These are phyloP conservation scores for Chorisops tibialis DNA, from an alignment of 2,888 invertebrate genomes.

Conservation along the genomic window DNA sequence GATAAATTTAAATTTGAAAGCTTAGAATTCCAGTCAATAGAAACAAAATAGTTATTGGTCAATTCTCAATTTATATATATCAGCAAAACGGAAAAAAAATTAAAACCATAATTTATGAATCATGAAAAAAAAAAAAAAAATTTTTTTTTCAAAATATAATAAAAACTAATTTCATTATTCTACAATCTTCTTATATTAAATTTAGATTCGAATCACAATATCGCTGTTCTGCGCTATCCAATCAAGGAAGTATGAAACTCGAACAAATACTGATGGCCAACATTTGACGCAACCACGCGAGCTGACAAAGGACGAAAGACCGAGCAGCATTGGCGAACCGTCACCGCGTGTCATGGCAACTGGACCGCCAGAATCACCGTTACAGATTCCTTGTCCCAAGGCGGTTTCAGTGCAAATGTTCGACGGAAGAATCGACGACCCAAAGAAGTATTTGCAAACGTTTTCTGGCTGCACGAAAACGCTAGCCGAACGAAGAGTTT, in stretches of 20 bases:
- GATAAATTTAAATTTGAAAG: no score
- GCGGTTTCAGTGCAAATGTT: conserved; percentile 50
- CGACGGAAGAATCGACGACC: conserved; percentile 46
- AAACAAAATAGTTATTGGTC: no score
- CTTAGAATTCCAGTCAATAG: no score
- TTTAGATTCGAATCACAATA: background rate
- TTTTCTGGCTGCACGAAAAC: conserved; percentile 49
- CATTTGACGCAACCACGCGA: conserved; percentile 15
- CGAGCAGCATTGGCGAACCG: background rate
- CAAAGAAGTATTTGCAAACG: conserved; percentile 50
- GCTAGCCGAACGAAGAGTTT: conserved; percentile 49
- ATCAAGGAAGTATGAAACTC: conserved; percentile 9
- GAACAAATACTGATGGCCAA: conserved; percentile 22
- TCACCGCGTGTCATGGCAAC: background rate
- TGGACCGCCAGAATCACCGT: conserved; percentile 20
- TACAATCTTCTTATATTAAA: background rate
- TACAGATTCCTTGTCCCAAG: conserved; percentile 14
- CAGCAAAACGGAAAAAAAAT: no score
- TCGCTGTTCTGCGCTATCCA: conserved; percentile 10
- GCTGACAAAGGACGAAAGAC: conserved; percentile 19
- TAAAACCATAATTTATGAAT: background rate
- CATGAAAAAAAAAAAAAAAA: background rate
- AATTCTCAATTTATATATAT: no score
- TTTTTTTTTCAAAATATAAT: background rate
- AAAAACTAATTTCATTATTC: background rate